Evolutionary conservation across 1,140 invertebrate species (phyloP).

Genomic region (Diabrotica virgifera): DNA sequence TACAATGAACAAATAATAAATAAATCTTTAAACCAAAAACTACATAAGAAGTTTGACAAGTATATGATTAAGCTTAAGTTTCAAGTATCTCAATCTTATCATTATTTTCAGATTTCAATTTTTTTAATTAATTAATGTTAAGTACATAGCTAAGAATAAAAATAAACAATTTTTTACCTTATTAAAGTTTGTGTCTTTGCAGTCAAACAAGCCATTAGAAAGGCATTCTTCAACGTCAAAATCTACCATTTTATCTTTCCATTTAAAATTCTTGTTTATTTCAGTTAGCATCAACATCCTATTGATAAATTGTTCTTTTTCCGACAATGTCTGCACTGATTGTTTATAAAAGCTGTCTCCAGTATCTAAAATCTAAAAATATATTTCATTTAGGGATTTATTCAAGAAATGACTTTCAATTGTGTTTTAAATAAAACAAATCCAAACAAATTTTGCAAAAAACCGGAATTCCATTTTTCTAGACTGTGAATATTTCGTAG

Average conservation of each 20-base stretch:
- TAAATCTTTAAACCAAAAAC: too few relatives aligned
- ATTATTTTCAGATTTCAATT: too few relatives aligned
- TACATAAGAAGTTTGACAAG: too few relatives aligned
- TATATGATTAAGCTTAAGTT: too few relatives aligned
- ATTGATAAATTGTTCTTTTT: conserved; percentile 44
- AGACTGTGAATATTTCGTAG: too few relatives aligned
- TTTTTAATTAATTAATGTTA: too few relatives aligned
- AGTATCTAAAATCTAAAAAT: conserved; percentile 45
- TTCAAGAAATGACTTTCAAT: conserved; percentile 47
- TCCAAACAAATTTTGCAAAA: too few relatives aligned
- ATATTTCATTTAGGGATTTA: conserved; percentile 51
- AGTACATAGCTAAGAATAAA: too few relatives aligned
- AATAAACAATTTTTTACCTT: conserved; percentile 32
- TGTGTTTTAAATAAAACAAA: neutral
- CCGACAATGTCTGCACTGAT: conserved; percentile 49
- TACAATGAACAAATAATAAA: too few relatives aligned
- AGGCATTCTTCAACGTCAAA: conserved; percentile 45
- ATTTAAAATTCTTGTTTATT: conserved; percentile 40
- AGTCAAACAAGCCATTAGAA: conserved; percentile 38
- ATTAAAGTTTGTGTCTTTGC: conserved; percentile 48
- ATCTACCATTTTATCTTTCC: conserved; percentile 41
- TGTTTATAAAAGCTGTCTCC: conserved; percentile 52
- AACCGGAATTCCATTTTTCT: too few relatives aligned
- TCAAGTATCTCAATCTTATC: too few relatives aligned
- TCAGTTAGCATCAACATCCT: conserved; percentile 43